A percentile compares a stretch with the other conserved stretches of the same genome.
These are phyloP conservation scores for Lysandra coridon DNA, from an alignment of 2,888 invertebrate genomes.

Conservation along the genomic window DNA sequence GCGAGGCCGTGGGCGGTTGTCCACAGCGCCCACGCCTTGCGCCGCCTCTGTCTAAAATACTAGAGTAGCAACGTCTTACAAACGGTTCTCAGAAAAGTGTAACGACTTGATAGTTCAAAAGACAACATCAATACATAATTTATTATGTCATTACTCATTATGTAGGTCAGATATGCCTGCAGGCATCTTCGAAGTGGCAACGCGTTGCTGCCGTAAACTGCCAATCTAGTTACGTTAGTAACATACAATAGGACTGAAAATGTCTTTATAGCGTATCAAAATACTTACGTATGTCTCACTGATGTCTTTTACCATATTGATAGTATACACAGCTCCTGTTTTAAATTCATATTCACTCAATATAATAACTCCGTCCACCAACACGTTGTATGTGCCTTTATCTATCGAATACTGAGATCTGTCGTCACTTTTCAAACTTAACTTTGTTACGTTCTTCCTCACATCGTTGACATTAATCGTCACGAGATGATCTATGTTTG, in stretches of 20 bases:
- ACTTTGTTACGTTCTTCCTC: constrained; percentile 53
- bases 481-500: constrained; percentile 52
- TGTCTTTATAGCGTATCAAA: background rate
- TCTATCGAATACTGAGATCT: constrained; percentile 50
- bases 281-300: constrained; percentile 56
- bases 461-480: constrained; percentile 51
- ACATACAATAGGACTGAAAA: background rate
- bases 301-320: constrained; percentile 67
- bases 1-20: too few relatives aligned
- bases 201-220: too few relatives aligned
- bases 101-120: too few relatives aligned
- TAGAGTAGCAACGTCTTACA: too few relatives aligned
- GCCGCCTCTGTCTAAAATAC: too few relatives aligned
- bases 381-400: constrained; percentile 63
- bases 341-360: constrained; percentile 60
- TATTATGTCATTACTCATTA: too few relatives aligned
- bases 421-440: constrained; percentile 51
- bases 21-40: too few relatives aligned
- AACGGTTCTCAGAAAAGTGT: too few relatives aligned
- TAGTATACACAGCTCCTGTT: constrained; percentile 84
- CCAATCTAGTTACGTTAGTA: too few relatives aligned
- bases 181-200: too few relatives aligned
- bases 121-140: too few relatives aligned
- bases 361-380: constrained; percentile 55
- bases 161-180: too few relatives aligned